Base-by-base conservation (phyloP, 2,113 vertebrate species). In the Nesoenas mayeri region DNA sequence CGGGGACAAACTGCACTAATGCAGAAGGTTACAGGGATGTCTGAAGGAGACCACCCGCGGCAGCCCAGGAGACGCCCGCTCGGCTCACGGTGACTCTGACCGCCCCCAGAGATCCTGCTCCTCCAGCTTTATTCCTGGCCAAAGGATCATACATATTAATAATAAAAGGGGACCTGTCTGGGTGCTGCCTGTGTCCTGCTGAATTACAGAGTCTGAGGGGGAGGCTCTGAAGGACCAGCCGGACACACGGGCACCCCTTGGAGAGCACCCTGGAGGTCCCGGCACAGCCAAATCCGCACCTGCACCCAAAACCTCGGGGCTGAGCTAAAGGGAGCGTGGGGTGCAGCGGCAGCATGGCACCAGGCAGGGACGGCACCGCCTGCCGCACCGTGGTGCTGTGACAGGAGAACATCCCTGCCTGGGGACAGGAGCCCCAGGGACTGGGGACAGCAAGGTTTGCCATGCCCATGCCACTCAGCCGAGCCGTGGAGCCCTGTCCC, bases 251-350 rank as follows among this genome's bases (percentile, higher is more conserved):
- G 26, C 48, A 34, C 21, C 20, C 38, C 40, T 6, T 5, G 26
- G 25, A 47, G 36, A 51, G 54, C 34, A 40, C 13, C 65, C 26
- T 12, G 54, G 8, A 7, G 21, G 57, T 61, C 34, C 64, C 7
- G 2, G 60, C 1, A 2, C 2, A 2, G 28, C 19, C 10, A 2
- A 36, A 50, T 4, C 17, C 1, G 0, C 61, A 29, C 17, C 48
- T 26, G 62, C 81, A 71, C 44, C 51, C 2, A 0, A 75, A 71
- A 24, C 14, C 29, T 15, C 0, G 0, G 31, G 50, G 61, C 60
- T 61, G 72, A 62, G 60, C 61, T 53, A 3, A 12, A 17, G 77
- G 64, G 38, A 77, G 31, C 26, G 12, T 1, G 2, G 53, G 14
- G 24, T 18, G 51, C 8, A 2, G 38, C 0, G 5, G 80, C 48